These are phyloP conservation scores for Steatornis caripensis DNA, from an alignment of 2,113 vertebrate species.

Conservation along the genomic window DNA sequence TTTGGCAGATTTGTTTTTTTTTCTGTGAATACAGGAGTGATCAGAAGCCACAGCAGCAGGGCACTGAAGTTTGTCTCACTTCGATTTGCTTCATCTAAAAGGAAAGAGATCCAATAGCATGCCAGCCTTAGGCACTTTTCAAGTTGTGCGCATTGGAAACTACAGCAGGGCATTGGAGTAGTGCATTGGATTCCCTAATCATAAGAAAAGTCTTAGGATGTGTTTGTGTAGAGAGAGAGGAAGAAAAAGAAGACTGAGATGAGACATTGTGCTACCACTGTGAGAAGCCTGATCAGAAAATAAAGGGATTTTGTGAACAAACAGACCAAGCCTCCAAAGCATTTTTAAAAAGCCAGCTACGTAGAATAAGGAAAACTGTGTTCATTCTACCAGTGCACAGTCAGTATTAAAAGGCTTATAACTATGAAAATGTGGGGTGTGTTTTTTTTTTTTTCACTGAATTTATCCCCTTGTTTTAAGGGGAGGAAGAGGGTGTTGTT, in stretches of 20 bases:
- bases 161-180: background rate
- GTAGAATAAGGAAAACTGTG: background rate
- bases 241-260: background rate
- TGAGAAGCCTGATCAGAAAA: background rate
- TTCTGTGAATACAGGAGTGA: background rate
- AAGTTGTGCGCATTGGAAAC: background rate
- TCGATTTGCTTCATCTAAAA: constrained; percentile 4
- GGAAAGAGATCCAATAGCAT: background rate
- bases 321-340: background rate
- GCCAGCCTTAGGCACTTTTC: background rate
- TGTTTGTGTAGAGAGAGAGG: background rate
- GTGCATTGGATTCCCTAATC: background rate
- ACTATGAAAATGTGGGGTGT: background rate
- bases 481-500: background rate
- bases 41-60: background rate
- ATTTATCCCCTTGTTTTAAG: background rate
- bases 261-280: background rate
- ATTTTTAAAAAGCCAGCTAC: background rate
- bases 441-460: background rate
- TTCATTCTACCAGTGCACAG: background rate
- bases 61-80: background rate
- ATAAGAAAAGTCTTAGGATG: background rate
- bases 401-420: background rate
- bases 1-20: background rate
- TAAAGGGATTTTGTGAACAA: background rate